A percentile compares a stretch with the other conserved stretches of the same genome.
Evolutionary conservation across 2,113 vertebrate genomes (phyloP).

Genomic region (Lates calcarifer): DNA sequence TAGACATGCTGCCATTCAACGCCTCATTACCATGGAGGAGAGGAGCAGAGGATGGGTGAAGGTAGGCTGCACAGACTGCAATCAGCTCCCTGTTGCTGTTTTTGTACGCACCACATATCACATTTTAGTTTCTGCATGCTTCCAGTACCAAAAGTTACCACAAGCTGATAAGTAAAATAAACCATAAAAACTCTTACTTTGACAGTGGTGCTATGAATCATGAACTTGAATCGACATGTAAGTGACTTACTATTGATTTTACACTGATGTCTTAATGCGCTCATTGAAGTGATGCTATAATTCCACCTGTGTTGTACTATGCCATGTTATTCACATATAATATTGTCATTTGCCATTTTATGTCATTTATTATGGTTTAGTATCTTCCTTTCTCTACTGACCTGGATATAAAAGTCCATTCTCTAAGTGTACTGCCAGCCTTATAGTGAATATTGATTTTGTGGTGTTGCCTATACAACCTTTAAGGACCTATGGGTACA

Average conservation of each 20-base stretch:
- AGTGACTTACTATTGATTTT: constrained; percentile 18
- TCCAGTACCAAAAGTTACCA: constrained; percentile 36
- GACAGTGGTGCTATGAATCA: not conserved
- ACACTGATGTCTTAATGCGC: not conserved
- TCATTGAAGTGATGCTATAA: not conserved
- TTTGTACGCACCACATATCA: constrained; percentile 48
- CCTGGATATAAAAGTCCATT: not conserved
- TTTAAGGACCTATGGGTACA: constrained; percentile 1
- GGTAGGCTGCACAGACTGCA: constrained; percentile 72
- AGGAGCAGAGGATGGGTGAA: constrained; percentile 66
- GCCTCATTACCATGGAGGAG: constrained; percentile 79
- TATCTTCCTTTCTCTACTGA: not conserved
- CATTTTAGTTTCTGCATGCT: constrained; percentile 51
- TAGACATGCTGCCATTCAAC: constrained; percentile 79
- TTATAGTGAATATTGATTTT: constrained; percentile 12
- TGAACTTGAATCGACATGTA: constrained; percentile 11
- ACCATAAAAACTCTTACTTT: not conserved
- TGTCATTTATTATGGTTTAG: constrained; percentile 22
- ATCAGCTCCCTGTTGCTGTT: constrained; percentile 71
- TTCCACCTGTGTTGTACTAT: not conserved
- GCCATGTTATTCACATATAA: not conserved
- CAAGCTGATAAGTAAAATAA: constrained; percentile 36
- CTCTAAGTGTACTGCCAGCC: not conserved
- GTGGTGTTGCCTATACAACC: not conserved
- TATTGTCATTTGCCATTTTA: not conserved